A percentile compares a stretch with the other conserved stretches of the same genome.
phyloP scores from a whole-genome alignment of 2,113 vertebrate genomes.

The Chroicocephalus ridibundus region DNA sequence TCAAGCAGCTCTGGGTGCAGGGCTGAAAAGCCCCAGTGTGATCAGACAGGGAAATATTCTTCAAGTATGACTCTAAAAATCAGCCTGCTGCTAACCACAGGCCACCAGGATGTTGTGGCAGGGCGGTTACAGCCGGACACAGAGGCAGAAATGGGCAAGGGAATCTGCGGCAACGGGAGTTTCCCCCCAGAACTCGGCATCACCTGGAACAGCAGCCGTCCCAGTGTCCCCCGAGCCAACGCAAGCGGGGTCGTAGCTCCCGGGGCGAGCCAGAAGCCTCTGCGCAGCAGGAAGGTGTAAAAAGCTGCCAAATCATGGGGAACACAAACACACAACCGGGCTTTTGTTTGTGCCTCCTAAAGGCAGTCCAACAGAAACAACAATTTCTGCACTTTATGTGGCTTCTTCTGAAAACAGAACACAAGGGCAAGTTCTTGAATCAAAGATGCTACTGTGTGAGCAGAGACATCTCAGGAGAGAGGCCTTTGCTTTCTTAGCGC shows the following conservation, averaged over 20 bases:
- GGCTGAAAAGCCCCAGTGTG: neutral
- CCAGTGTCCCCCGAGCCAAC: neutral
- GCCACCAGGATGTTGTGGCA: neutral
- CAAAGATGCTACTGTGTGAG: slow-evolving; percentile 49
- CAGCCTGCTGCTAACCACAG: neutral
- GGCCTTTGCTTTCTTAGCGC: neutral
- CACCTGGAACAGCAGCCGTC: neutral
- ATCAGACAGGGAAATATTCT: neutral
- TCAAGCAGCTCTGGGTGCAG: neutral
- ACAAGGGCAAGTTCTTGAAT: neutral
- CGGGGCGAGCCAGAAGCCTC: neutral
- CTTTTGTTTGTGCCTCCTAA: slow-evolving; percentile 20
- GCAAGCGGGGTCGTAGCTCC: neutral
- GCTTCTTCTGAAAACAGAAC: slow-evolving; percentile 42
- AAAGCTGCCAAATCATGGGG: slow-evolving; percentile 11
- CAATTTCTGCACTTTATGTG: neutral
- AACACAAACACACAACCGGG: slow-evolving; percentile 27
- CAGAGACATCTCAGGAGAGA: neutral
- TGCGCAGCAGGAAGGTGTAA: neutral
- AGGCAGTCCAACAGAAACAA: slow-evolving; percentile 53
- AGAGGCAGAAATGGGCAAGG: neutral
- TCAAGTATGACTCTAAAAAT: neutral
- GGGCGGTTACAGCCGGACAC: neutral
- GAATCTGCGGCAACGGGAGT: neutral
- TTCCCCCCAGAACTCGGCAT: neutral